phyloP scores from a whole-genome alignment of 2,888 invertebrate genomes.

The Lycocerus yunnanus region DNA sequence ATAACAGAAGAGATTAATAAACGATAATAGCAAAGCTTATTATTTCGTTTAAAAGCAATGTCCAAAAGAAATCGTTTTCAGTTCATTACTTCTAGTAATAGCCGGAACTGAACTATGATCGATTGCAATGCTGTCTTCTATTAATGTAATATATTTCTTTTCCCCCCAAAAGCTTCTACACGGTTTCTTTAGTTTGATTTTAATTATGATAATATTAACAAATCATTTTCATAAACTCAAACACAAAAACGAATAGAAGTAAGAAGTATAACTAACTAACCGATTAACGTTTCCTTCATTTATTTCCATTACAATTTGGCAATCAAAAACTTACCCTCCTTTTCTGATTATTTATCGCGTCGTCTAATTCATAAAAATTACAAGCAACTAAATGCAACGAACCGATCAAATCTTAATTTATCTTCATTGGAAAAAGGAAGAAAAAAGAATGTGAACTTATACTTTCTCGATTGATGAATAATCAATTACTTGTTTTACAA shows the following conservation, averaged over 20 bases:
- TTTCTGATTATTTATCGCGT: constrained; percentile 35
- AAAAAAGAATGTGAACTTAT: constrained; percentile 47
- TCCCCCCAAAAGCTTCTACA: not conserved
- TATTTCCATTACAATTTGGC: constrained; percentile 21
- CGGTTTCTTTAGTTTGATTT: constrained; percentile 10
- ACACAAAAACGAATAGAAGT: not conserved
- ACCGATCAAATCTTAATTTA: constrained; percentile 56
- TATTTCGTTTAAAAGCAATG: constrained; percentile 25
- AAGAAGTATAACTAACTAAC: constrained; percentile 8
- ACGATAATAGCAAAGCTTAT: not conserved
- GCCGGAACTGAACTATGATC: constrained; percentile 35
- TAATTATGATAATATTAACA: constrained; percentile 15
- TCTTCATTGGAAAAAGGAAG: constrained; percentile 43
- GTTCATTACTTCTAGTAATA: constrained; percentile 34
- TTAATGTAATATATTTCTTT: constrained; percentile 30
- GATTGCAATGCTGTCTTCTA: constrained; percentile 29
- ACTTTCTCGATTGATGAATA: constrained; percentile 57
- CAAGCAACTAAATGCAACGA: constrained; percentile 49
- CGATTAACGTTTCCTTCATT: constrained; percentile 7
- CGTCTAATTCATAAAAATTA: constrained; percentile 47
- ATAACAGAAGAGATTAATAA: not conserved
- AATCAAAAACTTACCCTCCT: constrained; percentile 18
- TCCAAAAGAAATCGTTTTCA: constrained; percentile 27
- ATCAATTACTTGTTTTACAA: constrained; percentile 58
- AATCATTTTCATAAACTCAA: constrained; percentile 4